Base-by-base conservation (phyloP, 1,140 invertebrate species). In the Atta texana region DNA sequence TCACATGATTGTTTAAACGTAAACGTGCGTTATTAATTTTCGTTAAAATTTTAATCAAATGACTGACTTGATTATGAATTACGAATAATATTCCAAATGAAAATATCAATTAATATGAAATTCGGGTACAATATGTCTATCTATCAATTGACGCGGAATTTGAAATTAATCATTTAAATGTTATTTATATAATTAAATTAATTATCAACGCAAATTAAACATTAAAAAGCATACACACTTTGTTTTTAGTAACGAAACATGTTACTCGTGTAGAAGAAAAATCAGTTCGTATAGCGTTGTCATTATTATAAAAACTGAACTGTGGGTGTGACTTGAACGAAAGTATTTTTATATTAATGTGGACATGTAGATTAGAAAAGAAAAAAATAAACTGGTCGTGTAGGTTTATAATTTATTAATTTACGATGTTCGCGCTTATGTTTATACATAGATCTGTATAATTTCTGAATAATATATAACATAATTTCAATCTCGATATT, bases 281-380 rank as follows among this genome's bases (percentile, higher is more conserved):
- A 59, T 68, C 12, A 39, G n/a, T 44, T 44, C 6, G 12, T 18
- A 16, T 2, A 34, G 5, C 18, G 21, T 57, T 59, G 4, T 72
- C 21, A 59, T 24, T 63, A 44, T 44, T 44, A 44, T 24, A 18
- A 12, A 53, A 12, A 75, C 72, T 28, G 28, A 68, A 28, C 74
- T 24, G 69, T 87, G 51, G 63, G 88, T 69, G 88, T 89, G 84
- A 81, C 53, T 7, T n/a, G 51, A 51, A 69, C 69, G 59, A 31
- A 71, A 59, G 18, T 21, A 14, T 53, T 59, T 74, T 75, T 81
- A 57, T 64, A 7, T 69, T 74, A 89, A 34, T 64, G 21, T 31
- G 3, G 10, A 18, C 21, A 51, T 57, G 49, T 53, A 86, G 28
- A 86, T 86, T 89, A 81, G 24, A 4, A 63, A 72, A 53, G 21